phyloP scores from a whole-genome alignment of 2,888 invertebrate species.

The Helobdella robusta region DNA sequence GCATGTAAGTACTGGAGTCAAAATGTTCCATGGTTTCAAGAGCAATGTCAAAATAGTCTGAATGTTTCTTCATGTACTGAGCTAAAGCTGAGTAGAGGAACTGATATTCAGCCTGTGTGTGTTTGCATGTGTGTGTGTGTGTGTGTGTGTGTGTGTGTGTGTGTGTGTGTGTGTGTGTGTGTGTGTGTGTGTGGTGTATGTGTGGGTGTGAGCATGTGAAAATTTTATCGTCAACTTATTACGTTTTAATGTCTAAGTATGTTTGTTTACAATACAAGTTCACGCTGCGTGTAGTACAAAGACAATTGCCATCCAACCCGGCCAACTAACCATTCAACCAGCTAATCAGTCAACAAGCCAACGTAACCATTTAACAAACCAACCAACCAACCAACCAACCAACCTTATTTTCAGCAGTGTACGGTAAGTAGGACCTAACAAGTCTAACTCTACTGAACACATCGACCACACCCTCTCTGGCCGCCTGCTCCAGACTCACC shows the following conservation, averaged over 20 bases:
- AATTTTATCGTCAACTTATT: neutral
- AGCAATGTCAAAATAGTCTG: neutral
- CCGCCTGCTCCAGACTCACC: conserved; percentile 26
- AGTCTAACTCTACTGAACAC: conserved; percentile 20
- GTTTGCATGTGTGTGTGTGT: neutral
- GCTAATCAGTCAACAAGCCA: too few species aligned
- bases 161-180: neutral
- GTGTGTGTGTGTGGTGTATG: neutral
- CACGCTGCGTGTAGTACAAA: neutral
- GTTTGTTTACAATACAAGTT: neutral
- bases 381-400: neutral
- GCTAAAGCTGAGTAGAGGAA: neutral
- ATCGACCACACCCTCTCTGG: conserved; percentile 19
- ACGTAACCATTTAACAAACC: too few species aligned
- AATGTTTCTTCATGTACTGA: neutral
- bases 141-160: neutral
- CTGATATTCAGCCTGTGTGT: neutral
- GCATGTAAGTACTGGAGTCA: too few species aligned
- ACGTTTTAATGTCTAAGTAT: neutral
- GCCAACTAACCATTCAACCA: neutral
- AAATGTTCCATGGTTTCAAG: too few species aligned
- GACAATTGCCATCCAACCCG: neutral
- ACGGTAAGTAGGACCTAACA: conserved; percentile 23
- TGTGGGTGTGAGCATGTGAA: neutral
- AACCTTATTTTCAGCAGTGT: conserved; percentile 12